phyloP scores from a whole-genome alignment of 2,888 invertebrate species.

The Lasiommata megera region DNA sequence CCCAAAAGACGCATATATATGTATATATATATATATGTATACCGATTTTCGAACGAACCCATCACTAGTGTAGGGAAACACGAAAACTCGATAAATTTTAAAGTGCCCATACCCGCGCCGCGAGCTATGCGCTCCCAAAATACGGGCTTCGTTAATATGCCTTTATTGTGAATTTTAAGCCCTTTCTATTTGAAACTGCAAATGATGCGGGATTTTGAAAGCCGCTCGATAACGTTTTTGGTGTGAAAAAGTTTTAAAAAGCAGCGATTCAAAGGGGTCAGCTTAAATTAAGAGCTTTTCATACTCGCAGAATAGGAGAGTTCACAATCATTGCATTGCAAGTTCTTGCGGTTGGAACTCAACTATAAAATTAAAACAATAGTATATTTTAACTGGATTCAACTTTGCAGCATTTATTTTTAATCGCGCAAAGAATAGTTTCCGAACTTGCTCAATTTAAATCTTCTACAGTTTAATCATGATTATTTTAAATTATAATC shows the following conservation, averaged over 20 bases:
- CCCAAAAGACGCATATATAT: no score
- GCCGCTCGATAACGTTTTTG: constrained; percentile 28
- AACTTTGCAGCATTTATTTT: background rate
- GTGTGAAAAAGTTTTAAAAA: constrained; percentile 26
- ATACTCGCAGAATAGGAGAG: constrained; percentile 16
- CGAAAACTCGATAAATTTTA: constrained; percentile 77
- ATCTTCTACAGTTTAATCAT: no score
- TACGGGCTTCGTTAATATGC: constrained; percentile 38
- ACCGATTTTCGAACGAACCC: background rate
- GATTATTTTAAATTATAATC: no score
- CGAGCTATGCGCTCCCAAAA: constrained; percentile 54
- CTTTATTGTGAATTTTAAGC: constrained; percentile 35
- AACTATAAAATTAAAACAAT: constrained; percentile 3
- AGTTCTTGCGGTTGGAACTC: background rate
- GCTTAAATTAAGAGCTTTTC: constrained; percentile 28
- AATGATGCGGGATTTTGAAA: constrained; percentile 31
- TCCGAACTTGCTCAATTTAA: no score
- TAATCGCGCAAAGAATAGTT: background rate
- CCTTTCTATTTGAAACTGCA: constrained; percentile 35
- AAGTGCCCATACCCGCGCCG: constrained; percentile 59
- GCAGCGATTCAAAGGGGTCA: constrained; percentile 22
- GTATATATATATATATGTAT: no score
- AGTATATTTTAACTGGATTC: background rate
- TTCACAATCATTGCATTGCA: background rate
- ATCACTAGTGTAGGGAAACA: constrained; percentile 44